Evolutionary conservation across 2,113 vertebrate species (phyloP).

Genomic region (Eublepharis macularius): DNA sequence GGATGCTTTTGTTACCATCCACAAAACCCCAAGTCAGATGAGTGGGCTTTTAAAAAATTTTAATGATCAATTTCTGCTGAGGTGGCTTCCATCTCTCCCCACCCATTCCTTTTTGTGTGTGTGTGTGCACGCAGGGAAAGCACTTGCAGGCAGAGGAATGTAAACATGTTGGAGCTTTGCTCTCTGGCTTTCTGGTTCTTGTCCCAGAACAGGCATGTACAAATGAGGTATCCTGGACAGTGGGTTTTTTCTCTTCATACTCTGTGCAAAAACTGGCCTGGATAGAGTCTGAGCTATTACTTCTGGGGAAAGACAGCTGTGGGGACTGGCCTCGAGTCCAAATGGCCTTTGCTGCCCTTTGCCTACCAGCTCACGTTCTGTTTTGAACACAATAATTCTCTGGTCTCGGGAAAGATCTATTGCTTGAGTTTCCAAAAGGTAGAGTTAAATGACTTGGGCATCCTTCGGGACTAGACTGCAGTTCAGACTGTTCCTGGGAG

Average conservation of each 20-base stretch:
- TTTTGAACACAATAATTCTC: not conserved
- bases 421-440: not conserved
- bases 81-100: not conserved
- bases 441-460: not conserved
- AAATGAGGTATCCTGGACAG: slow-evolving; percentile 8
- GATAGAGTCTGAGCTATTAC: not conserved
- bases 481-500: not conserved
- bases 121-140: slow-evolving; percentile 15
- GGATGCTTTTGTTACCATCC: not conserved
- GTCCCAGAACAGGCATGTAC: not conserved
- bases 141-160: not conserved
- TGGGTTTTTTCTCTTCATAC: not conserved
- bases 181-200: slow-evolving; percentile 19
- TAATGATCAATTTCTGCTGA: not conserved
- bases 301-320: not conserved
- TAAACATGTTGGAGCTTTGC: not conserved
- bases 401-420: not conserved
- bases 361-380: not conserved
- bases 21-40: not conserved
- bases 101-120: fast-evolving
- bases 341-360: not conserved
- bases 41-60: not conserved
- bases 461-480: not conserved
- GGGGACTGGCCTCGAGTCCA: not conserved
- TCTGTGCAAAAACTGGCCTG: not conserved